Evolutionary conservation across 2,113 vertebrate species (phyloP), one percentile per base, ranked within the genome.

Genomic region (Struthio camelus): DNA sequence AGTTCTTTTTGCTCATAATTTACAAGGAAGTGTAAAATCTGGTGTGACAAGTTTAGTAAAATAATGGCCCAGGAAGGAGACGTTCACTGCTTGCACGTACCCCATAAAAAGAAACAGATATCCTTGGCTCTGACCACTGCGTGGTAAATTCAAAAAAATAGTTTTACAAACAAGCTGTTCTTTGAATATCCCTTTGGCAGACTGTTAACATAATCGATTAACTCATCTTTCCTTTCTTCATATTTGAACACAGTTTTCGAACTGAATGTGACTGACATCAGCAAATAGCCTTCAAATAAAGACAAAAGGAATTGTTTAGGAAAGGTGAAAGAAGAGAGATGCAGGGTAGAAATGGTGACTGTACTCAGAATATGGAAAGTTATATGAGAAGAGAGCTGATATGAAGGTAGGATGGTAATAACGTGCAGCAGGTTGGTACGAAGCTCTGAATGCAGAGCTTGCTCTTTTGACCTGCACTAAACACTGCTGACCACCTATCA

Each of bases 11-110:
- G 48, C 73, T 96, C 48, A 12, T 94, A 89, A 92, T 94, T 96
- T 76, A 87, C 72, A 65, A 93, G 92, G 92, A 96, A 95, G 89
- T 93, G 80, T 93, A 95, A 96, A 96, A 96, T 94, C 94, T 97
- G 86, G 89, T 95, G 92, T 85, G 92, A 93, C 94, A 92, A 92
- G 90, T 92, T 96, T 16, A 92, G 94, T 94, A 85, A 94, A 95
- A 96, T 88, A 81, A 69, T 88, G 77, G 77, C 86, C 50, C 54
- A 78, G 96, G 91, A 92, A 94, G 73, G 88, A 84, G n/a, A 73
- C 27, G 1, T 78, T 90, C 44, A 34, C 5, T 34, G 64, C 86
- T 86, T 48, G 1, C 12, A 16, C 72, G 66, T 11, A 18, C 65
- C 61, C 59, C 51, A 7, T 53, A 59, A 24, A 84, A 76, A 80